A percentile compares a stretch with the other conserved stretches of the same genome.
Evolutionary conservation across 1,140 invertebrate species (phyloP).

Genomic region (Polypedilum pembai): DNA sequence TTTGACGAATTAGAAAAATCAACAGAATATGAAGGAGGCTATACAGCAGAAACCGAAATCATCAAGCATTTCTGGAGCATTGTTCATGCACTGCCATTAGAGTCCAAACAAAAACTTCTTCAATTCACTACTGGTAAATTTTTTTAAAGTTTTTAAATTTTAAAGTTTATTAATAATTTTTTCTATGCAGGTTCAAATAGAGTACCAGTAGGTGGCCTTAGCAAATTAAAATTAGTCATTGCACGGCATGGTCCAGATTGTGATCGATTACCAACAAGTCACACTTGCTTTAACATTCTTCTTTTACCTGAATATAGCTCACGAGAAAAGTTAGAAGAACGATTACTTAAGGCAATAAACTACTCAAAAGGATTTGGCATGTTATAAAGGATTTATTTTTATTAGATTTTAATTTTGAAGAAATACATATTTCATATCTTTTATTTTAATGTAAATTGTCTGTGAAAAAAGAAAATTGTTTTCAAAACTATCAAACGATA

Average conservation of each 20-base stretch:
- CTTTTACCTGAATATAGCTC: slow-evolving; percentile 82
- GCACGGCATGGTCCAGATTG: slow-evolving; percentile 71
- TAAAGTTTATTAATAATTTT: not conserved
- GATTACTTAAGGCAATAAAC: slow-evolving; percentile 51
- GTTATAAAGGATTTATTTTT: too few species aligned
- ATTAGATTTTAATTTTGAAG: too few species aligned
- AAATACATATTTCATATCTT: too few species aligned
- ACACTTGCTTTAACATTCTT: slow-evolving; percentile 95
- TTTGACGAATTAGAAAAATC: slow-evolving; percentile 83
- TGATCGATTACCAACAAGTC: slow-evolving; percentile 71
- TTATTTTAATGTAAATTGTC: too few species aligned
- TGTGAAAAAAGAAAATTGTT: too few species aligned
- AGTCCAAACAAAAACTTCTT: slow-evolving; percentile 83
- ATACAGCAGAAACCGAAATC: slow-evolving; percentile 70
- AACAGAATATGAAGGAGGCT: slow-evolving; percentile 90
- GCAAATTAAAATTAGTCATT: slow-evolving; percentile 76
- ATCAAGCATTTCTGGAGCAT: slow-evolving; percentile 92
- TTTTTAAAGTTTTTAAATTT: not conserved
- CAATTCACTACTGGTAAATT: slow-evolving; percentile 78
- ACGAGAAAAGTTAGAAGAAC: slow-evolving; percentile 74
- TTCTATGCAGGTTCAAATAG: slow-evolving; percentile 76
- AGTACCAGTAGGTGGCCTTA: slow-evolving; percentile 88
- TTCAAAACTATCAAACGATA: too few species aligned
- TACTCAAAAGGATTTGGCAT: too few species aligned
- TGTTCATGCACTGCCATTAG: slow-evolving; percentile 74